Percentiles rank a stretch among this genome's conserved stretches.
These are phyloP conservation scores for Cantharis flavilabris DNA, from an alignment of 2,888 invertebrate species.

Conservation along the genomic window DNA sequence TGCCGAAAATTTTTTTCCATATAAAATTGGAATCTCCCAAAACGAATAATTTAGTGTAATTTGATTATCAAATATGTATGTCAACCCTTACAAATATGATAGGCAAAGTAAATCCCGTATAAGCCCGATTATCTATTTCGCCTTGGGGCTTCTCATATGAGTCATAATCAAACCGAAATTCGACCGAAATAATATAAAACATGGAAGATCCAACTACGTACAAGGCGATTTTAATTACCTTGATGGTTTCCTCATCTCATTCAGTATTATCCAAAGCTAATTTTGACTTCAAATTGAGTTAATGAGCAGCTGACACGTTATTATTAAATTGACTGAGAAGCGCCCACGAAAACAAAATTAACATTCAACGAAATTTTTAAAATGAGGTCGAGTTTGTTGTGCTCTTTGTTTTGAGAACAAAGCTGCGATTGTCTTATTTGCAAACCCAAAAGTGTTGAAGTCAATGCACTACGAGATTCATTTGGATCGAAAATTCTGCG, in stretches of 20 bases:
- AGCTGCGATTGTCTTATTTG: background rate
- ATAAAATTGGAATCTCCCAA: background rate
- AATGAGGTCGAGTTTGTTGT: conserved; percentile 2
- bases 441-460: background rate
- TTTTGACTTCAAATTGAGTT: background rate
- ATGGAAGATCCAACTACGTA: background rate
- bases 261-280: background rate
- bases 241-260: background rate
- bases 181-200: background rate
- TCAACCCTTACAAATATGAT: background rate
- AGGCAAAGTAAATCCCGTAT: background rate
- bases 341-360: conserved; percentile 2
- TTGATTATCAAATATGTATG: background rate
- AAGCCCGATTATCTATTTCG: background rate
- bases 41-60: background rate
- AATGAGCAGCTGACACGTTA: conserved; percentile 4
- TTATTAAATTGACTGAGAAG: background rate
- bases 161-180: background rate
- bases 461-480: background rate
- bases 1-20: background rate
- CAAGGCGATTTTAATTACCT: background rate
- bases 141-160: background rate
- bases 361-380: conserved; percentile 8
- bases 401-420: background rate
- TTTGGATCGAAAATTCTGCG: background rate